Evolutionary conservation across 2,113 vertebrate genomes (phyloP), one percentile per base, ranked within the genome.

Genomic region (Erpornis zantholeuca): DNA sequence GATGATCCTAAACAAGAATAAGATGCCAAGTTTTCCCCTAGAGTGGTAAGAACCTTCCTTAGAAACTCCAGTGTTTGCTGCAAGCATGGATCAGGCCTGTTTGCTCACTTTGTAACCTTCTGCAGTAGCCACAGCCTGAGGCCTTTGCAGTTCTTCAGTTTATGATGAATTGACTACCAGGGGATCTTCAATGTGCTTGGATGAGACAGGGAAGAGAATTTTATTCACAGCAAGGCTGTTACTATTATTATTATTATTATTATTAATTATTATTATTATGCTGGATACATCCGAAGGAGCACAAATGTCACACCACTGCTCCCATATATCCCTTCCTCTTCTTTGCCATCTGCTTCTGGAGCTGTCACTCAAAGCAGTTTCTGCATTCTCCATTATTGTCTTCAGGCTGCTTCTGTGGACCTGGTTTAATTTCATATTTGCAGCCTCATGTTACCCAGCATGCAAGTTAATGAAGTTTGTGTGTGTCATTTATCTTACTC

Each of bases 351-450:
- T 95, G 47, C 42, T 88, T 83, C 63, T 72, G 12, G 70, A 42
- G 28, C 11, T 17, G 14, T 83, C 89, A 86, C 52, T 88, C 80
- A 86, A 45, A 71, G 54, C 65, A 56, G 20, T 31, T 86, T 31
- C 77, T 75, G 52, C 44, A 10, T 31, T 82, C 60, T 54, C 56
- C 10, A 1, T 86, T 82, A 53, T 23, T 59, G n/a, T 38, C 83
- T 63, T 56, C 60, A 71, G 29, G 44, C 53, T 79, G 13, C 29
- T 88, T 71, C 72, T 86, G 77, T 54, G 47, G 40, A 45, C 77
- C 40, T 19, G 25, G 66, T 94, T 94, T 89, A 77, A 92, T 91
- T 86, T 82, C 25, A 19, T 15, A 61, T 94, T 92, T 95, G 75
- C 93, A 95, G 76, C 63, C 42, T 89, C 47, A 45, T 42, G 50